phyloP scores from a whole-genome alignment of 2,797 vertebrate genomes.

The Mus caroli region DNA sequence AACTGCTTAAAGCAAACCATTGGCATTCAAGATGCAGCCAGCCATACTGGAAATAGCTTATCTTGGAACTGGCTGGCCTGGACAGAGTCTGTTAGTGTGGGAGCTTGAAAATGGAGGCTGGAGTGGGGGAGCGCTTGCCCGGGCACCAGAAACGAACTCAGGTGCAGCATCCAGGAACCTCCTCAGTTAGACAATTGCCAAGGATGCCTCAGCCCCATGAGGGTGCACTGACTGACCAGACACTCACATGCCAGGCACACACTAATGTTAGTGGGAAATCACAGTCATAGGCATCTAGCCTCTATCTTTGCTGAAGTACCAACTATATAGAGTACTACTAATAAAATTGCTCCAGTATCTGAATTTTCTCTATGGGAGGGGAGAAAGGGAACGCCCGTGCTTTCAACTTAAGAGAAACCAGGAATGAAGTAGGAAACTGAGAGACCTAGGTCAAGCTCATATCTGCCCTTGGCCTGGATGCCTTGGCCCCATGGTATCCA shows the following conservation, averaged over 20 bases:
- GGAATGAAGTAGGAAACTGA: neutral
- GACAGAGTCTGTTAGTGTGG: neutral
- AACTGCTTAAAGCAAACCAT: neutral
- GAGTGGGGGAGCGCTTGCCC: neutral
- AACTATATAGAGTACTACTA: neutral
- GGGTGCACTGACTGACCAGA: neutral
- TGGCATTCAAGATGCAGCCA: neutral
- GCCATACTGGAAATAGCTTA: neutral
- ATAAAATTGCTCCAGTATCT: conserved; percentile 1
- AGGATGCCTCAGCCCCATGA: neutral
- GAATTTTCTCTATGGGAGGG: neutral
- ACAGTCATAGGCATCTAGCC: neutral
- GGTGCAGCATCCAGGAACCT: no score
- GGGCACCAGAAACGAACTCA: neutral
- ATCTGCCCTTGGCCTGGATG: neutral
- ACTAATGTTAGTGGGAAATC: neutral
- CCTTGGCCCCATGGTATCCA: neutral
- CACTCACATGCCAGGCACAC: neutral
- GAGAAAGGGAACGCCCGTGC: neutral
- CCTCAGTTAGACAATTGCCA: neutral
- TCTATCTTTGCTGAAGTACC: neutral
- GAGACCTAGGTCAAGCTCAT: neutral
- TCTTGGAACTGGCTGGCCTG: conserved; percentile 29
- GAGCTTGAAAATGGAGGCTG: neutral
- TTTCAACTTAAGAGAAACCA: neutral